These are phyloP conservation scores for Drosophila sechellia DNA, from an alignment of 1,140 invertebrate genomes.

Conservation along the genomic window DNA sequence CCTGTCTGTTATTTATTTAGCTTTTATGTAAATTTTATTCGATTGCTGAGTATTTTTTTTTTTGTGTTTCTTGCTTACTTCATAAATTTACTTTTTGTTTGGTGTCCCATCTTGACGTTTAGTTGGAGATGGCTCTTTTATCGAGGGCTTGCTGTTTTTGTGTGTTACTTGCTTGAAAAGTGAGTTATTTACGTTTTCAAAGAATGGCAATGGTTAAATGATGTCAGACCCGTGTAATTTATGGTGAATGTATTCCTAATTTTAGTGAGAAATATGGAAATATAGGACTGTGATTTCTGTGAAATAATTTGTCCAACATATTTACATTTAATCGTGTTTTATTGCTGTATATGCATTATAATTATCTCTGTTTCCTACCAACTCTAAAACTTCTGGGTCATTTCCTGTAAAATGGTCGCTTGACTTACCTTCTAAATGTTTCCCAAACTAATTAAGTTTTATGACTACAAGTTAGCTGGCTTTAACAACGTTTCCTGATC, in stretches of 20 bases:
- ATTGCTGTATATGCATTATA: background rate
- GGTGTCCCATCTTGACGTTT: constrained; percentile 63
- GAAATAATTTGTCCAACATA: background rate
- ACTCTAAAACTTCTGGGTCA: background rate
- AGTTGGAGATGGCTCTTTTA: constrained; percentile 64
- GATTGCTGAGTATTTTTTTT: constrained; percentile 24
- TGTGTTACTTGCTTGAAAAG: constrained; percentile 20
- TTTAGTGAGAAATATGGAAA: background rate
- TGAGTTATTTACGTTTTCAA: constrained; percentile 58
- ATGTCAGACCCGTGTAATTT: constrained; percentile 45
- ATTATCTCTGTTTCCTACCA: background rate
- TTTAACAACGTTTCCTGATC: constrained; percentile 38
- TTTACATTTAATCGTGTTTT: background rate
- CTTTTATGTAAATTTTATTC: constrained; percentile 60
- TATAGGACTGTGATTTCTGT: background rate
- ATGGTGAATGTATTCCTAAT: background rate
- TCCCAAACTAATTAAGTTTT: constrained; percentile 67
- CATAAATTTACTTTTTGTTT: constrained; percentile 54
- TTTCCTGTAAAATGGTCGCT: constrained; percentile 24
- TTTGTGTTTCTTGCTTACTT: constrained; percentile 25
- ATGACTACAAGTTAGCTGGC: constrained; percentile 33
- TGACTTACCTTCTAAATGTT: constrained; percentile 27
- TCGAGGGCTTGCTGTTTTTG: constrained; percentile 26
- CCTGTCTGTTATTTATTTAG: constrained; percentile 48
- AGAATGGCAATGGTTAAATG: constrained; percentile 29